Evolutionary conservation across 2,113 vertebrate species (phyloP).

Genomic region (Trichechus manatus): DNA sequence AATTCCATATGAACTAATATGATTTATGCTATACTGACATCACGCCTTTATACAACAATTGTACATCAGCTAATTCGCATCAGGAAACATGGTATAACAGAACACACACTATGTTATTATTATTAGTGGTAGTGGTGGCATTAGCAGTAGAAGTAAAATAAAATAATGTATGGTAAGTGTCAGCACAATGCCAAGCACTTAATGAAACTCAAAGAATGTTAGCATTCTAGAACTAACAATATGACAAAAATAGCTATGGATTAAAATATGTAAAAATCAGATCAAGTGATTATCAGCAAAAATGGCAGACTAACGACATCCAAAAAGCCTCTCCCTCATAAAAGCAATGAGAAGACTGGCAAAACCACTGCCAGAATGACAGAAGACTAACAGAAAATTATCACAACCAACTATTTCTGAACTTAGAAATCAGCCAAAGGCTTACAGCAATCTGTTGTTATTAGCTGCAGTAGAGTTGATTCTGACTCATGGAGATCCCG

Average conservation of each 20-base stretch:
- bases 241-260: background rate
- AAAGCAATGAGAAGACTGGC: background rate
- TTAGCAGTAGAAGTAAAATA: too few relatives aligned
- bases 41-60: background rate
- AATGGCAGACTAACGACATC: background rate
- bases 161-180: too few relatives aligned
- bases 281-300: background rate
- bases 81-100: background rate
- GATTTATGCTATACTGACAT: background rate
- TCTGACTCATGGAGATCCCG: too few relatives aligned
- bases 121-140: too few relatives aligned
- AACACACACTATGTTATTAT: background rate
- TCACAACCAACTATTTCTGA: slow-evolving; percentile 16
- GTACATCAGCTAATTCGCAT: background rate
- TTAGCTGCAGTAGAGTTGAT: background rate
- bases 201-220: background rate
- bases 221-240: background rate
- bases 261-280: background rate
- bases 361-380: background rate
- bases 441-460: background rate
- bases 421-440: slow-evolving; percentile 33
- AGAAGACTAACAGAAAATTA: too few relatives aligned
- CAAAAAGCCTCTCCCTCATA: background rate
- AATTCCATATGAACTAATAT: background rate
- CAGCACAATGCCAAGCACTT: background rate